Evolutionary conservation across 2,888 invertebrate genomes (phyloP).

Genomic region (Gisinianus flammeolus): DNA sequence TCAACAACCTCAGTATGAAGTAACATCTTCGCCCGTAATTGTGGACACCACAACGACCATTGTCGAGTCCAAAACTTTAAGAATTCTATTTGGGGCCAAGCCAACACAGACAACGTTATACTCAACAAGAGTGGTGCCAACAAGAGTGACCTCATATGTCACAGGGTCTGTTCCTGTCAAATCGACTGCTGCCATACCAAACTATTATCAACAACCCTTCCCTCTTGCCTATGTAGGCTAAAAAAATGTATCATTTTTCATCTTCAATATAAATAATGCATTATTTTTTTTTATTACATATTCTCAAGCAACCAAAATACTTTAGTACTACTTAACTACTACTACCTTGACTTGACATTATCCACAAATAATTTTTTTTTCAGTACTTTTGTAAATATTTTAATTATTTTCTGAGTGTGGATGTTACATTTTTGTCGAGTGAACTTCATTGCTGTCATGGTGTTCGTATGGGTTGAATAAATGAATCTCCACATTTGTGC

Average conservation of each 20-base stretch:
- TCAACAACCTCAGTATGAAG: conserved; percentile 65
- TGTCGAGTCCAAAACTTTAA: conserved; percentile 80
- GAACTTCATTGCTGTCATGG: conserved; percentile 33
- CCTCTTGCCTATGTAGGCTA: conserved; percentile 57
- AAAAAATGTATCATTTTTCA: not conserved
- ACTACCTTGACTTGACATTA: conserved; percentile 31
- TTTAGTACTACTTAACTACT: not conserved
- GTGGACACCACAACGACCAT: conserved; percentile 78
- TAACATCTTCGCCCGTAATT: conserved; percentile 81
- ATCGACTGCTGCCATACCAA: conserved; percentile 65
- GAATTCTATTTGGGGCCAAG: conserved; percentile 88
- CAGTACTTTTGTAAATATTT: conserved; percentile 23
- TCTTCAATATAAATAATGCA: conserved; percentile 11
- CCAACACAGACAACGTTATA: conserved; percentile 85
- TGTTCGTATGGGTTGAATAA: conserved; percentile 37
- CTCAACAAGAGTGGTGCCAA: conserved; percentile 82
- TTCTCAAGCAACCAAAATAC: conserved; percentile 25
- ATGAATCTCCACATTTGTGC: conserved; percentile 48
- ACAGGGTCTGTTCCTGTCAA: conserved; percentile 75
- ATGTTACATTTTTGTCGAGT: conserved; percentile 32
- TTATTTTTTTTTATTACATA: conserved; percentile 30
- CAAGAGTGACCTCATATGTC: conserved; percentile 80
- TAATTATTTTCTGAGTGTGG: conserved; percentile 8
- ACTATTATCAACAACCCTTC: conserved; percentile 53
- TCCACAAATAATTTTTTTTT: conserved; percentile 26